Evolutionary conservation across 2,113 vertebrate genomes (phyloP).

Genomic region (Leptobrachium leishanense): DNA sequence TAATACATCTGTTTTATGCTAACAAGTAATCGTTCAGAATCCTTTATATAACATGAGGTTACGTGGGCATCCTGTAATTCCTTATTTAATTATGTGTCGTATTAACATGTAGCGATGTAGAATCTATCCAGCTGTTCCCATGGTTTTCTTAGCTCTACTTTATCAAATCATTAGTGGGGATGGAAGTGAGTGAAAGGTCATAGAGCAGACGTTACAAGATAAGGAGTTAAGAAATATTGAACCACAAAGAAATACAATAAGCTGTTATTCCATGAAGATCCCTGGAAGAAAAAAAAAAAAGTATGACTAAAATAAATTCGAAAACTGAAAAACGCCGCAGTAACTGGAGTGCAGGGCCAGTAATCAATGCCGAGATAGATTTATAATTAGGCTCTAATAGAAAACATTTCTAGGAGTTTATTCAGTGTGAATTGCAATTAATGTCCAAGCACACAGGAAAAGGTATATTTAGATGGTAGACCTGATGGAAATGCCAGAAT

Average conservation of each 20-base stretch:
- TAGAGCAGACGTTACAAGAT: conserved; percentile 12
- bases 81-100: neutral
- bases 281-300: neutral
- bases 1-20: too few species aligned
- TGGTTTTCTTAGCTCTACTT: conserved; percentile 15
- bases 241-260: conserved; percentile 6
- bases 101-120: neutral
- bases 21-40: too few species aligned
- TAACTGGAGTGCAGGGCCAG: neutral
- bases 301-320: neutral
- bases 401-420: too few species aligned
- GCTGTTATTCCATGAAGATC: neutral
- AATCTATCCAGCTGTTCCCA: conserved; percentile 3
- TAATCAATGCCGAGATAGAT: too few species aligned
- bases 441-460: too few species aligned
- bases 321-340: neutral
- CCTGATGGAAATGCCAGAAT: too few species aligned
- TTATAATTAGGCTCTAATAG: too few species aligned
- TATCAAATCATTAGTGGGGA: conserved; percentile 15
- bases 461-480: too few species aligned
- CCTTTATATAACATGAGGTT: too few species aligned
- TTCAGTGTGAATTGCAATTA: too few species aligned
- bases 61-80: neutral
- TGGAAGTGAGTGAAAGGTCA: conserved; percentile 5
- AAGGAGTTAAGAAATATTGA: conserved; percentile 20